Evolutionary conservation across 2,797 vertebrate genomes (phyloP).

Genomic region (Parambassis ranga): DNA sequence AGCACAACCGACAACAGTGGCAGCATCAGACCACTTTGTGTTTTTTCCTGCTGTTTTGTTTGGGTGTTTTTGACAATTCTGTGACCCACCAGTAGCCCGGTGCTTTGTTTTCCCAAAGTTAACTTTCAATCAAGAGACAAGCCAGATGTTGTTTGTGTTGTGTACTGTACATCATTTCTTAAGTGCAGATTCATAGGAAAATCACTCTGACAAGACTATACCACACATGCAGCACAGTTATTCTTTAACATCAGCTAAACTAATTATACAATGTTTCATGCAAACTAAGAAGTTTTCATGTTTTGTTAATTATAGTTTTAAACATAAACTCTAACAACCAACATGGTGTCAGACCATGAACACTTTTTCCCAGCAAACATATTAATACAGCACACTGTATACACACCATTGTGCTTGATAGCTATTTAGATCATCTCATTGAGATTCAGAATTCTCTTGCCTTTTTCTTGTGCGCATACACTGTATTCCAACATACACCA

Average conservation of each 20-base stretch:
- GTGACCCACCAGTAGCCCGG: slow-evolving; percentile 45
- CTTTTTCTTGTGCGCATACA: slow-evolving; percentile 31
- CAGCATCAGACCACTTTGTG: slow-evolving; percentile 42
- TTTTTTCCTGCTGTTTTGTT: slow-evolving; percentile 67
- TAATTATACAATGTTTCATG: slow-evolving; percentile 1
- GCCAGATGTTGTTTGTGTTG: slow-evolving; percentile 70
- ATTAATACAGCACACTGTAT: slow-evolving; percentile 12
- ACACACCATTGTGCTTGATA: slow-evolving; percentile 25
- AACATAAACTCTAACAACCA: background rate
- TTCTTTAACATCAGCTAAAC: slow-evolving; percentile 2
- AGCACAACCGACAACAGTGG: slow-evolving; percentile 45
- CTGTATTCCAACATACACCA: slow-evolving; percentile 43
- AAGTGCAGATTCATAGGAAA: slow-evolving; percentile 14
- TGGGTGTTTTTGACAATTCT: slow-evolving; percentile 59
- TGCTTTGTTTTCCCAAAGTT: slow-evolving; percentile 67
- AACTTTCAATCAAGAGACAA: slow-evolving; percentile 70
- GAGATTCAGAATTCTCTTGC: slow-evolving; percentile 41
- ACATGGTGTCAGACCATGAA: background rate
- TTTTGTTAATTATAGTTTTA: slow-evolving; percentile 8
- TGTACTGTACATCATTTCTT: slow-evolving; percentile 42
- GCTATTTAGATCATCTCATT: slow-evolving; percentile 52
- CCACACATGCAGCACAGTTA: background rate
- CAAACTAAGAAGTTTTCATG: slow-evolving; percentile 3
- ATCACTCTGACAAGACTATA: slow-evolving; percentile 13
- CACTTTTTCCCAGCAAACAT: background rate